phyloP scores from a whole-genome alignment of 2,888 invertebrate species.

The Timema podura region DNA sequence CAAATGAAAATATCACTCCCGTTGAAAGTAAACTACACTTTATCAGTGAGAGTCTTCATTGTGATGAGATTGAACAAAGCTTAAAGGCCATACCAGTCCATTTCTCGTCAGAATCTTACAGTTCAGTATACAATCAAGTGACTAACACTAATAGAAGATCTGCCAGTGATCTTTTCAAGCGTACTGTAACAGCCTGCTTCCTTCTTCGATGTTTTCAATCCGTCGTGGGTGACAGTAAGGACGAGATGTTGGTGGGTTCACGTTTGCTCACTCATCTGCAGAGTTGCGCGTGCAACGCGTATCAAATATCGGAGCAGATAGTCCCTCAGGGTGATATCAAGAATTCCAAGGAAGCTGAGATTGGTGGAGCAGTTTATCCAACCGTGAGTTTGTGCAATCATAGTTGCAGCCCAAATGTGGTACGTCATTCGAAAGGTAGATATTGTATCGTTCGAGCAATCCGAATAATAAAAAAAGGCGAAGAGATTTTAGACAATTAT shows the following conservation, averaged over 20 bases:
- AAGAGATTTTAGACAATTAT: conserved; percentile 48
- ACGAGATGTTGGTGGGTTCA: conserved; percentile 39
- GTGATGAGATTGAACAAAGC: neutral
- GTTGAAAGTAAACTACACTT: too few relatives aligned
- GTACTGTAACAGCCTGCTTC: conserved; percentile 44
- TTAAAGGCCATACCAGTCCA: neutral
- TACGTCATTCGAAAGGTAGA: conserved; percentile 42
- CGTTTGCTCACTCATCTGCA: conserved; percentile 45
- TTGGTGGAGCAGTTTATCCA: conserved; percentile 49
- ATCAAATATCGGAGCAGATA: conserved; percentile 46
- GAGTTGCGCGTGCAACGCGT: conserved; percentile 48
- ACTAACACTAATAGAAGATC: conserved; percentile 41
- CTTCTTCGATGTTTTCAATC: conserved; percentile 43
- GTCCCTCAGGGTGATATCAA: conserved; percentile 37
- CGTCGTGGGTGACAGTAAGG: conserved; percentile 30
- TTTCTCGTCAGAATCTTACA: conserved; percentile 16
- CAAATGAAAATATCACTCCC: too few relatives aligned
- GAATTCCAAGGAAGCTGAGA: conserved; percentile 32
- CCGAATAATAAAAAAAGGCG: conserved; percentile 41
- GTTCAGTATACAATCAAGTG: conserved; percentile 40
- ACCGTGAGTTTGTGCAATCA: conserved; percentile 50
- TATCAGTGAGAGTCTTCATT: too few relatives aligned
- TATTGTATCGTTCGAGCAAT: conserved; percentile 38
- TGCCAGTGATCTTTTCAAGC: conserved; percentile 42
- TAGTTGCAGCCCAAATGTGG: conserved; percentile 47